Evolutionary conservation across 2,888 invertebrate genomes (phyloP).

Genomic region (Scaptomyza flava): DNA sequence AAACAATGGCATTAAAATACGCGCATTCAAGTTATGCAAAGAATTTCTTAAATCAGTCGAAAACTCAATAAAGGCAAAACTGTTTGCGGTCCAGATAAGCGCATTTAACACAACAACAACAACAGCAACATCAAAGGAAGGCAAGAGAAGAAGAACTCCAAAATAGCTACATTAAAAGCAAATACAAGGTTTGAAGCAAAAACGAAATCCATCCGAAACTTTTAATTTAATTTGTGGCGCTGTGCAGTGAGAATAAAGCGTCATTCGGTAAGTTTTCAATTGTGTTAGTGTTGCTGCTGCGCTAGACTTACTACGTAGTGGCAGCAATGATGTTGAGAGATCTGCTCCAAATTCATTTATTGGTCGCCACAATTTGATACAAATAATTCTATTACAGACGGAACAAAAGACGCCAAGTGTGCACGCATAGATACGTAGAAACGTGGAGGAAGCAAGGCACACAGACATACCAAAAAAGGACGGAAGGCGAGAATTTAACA

Average conservation of each 20-base stretch:
- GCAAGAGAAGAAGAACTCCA: slow-evolving; percentile 6
- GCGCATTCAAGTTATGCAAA: not conserved
- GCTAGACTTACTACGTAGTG: slow-evolving; percentile 22
- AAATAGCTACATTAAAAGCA: slow-evolving; percentile 38
- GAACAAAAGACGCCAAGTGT: slow-evolving; percentile 45
- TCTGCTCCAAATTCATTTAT: slow-evolving; percentile 63
- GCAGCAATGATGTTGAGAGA: slow-evolving; percentile 45
- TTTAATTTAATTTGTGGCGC: slow-evolving; percentile 70
- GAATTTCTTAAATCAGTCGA: slow-evolving; percentile 4
- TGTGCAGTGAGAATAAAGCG: slow-evolving; percentile 56
- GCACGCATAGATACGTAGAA: slow-evolving; percentile 43
- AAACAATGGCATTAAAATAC: slow-evolving; percentile 27
- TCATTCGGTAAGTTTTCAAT: slow-evolving; percentile 66
- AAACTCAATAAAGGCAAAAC: slow-evolving; percentile 39
- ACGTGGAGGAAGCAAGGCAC: slow-evolving; percentile 10
- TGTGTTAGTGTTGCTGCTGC: slow-evolving; percentile 49
- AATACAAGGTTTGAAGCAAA: slow-evolving; percentile 9
- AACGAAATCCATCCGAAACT: slow-evolving; percentile 56
- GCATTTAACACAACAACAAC: slow-evolving; percentile 23
- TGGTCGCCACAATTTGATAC: slow-evolving; percentile 76
- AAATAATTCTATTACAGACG: slow-evolving; percentile 73
- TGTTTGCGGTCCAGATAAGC: slow-evolving; percentile 68
- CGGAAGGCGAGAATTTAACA: slow-evolving; percentile 48
- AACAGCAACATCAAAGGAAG: slow-evolving; percentile 48
- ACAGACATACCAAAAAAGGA: slow-evolving; percentile 5